Base-by-base conservation (phyloP, 1,140 invertebrate genomes). In the Antheraea mylitta region DNA sequence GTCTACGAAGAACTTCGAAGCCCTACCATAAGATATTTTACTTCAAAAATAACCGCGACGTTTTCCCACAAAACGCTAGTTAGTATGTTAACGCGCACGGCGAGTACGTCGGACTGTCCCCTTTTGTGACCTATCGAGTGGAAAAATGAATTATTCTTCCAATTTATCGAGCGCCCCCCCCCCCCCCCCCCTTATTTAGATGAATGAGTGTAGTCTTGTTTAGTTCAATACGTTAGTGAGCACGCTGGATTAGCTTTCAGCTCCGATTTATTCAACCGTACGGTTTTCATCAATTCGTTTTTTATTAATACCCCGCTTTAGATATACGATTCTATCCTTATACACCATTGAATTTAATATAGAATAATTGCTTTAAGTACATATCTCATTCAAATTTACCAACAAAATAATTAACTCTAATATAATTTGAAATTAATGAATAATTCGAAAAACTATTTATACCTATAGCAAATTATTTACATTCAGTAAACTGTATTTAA, bases 101-200 rank as follows among this genome's bases (percentile, higher is more conserved):
- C 53, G 61, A 64, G 73, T 73, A 71, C 69, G 64, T 69, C 74
- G 74, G 64, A 72, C 64, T 75, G 77, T 75, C 71, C 77, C 75
- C 79, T 83, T 83, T 79, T 73, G 75, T 85, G 81, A 80, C 69
- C 80, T 64, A 75, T 78, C 74, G 74, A 80, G 73, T 79, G 81
- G 81, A 85, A 86, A 86, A 86, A 85, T 86, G 80, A 86, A 83
- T 85, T 85, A 86, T 85, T 86, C 78, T 74, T 83, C 79, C 83
- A 85, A 87, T 87, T 87, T 85, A 84, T 75, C 78, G 70, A 79
- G 83, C 77, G 75, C 75, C 75, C 76, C 64, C 73, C 62, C 73
- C 68, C 37, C n/a, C n/a, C 69, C 36, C 76, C 62, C 73, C 68
- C 37, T 58, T 66, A 30, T 53, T 53, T 53, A 53, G 45, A 9